These are phyloP conservation scores for Acrobasis repandana DNA, from an alignment of 2,888 invertebrate species.

Conservation along the genomic window DNA sequence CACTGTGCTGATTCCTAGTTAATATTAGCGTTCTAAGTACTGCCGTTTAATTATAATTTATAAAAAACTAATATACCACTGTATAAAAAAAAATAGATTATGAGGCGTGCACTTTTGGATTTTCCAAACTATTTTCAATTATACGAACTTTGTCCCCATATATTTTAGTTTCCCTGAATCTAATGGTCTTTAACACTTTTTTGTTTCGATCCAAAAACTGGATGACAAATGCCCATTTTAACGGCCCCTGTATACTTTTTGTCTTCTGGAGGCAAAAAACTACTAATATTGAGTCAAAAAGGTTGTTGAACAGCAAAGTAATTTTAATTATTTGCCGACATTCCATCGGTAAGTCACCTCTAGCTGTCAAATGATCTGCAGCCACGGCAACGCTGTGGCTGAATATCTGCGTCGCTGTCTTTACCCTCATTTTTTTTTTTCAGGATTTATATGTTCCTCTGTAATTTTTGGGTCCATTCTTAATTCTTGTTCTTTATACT, in stretches of 20 bases:
- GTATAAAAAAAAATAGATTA: too few relatives aligned
- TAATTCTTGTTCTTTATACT: conserved; percentile 30
- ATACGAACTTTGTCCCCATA: conserved; percentile 29
- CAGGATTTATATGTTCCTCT: conserved; percentile 34
- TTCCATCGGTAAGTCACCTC: conserved; percentile 29
- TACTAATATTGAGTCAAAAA: conserved; percentile 31
- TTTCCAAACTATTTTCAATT: too few relatives aligned
- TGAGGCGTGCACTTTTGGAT: too few relatives aligned
- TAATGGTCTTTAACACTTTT: conserved; percentile 14
- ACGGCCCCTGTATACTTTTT: conserved; percentile 32
- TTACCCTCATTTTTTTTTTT: conserved; percentile 41
- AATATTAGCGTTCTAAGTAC: too few relatives aligned
- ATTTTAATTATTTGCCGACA: conserved; percentile 28
- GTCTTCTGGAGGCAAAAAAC: conserved; percentile 26
- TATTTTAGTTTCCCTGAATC: conserved; percentile 20
- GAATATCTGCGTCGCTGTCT: conserved; percentile 39
- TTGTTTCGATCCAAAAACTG: conserved; percentile 7
- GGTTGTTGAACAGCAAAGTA: conserved; percentile 27
- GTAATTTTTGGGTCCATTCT: conserved; percentile 32
- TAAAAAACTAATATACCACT: too few relatives aligned
- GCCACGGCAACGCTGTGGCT: conserved; percentile 41
- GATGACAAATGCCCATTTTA: conserved; percentile 10
- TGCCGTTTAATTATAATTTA: too few relatives aligned
- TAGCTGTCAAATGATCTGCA: conserved; percentile 32
- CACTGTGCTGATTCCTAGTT: too few relatives aligned